Evolutionary conservation across 2,113 vertebrate species (phyloP), one percentile per base, ranked within the genome.

Genomic region (Pithys albifrons): DNA sequence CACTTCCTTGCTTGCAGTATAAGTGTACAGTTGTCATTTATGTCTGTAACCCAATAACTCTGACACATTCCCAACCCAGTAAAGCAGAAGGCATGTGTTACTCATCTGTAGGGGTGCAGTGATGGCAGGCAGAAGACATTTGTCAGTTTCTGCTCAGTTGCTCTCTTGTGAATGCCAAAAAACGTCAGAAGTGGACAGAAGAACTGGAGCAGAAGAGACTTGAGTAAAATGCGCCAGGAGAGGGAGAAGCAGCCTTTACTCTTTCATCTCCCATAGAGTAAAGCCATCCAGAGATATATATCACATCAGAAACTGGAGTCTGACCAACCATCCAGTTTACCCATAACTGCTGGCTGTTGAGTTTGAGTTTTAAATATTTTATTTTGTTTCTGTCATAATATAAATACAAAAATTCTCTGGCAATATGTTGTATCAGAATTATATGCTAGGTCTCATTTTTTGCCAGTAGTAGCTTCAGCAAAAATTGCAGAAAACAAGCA

Each of bases 151-250:
- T 85, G 9, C 29, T 75, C 48, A 64, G 31, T 28, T 46, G 16
- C 28, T 70, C 12, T 66, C 27, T n/a, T 35, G 23, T 58, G 25
- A 81, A 70, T 13, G 7, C 24, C 24, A 84, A 29, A 80, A 81
- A 57, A 48, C 14, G 72, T 14, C 35, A 77, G 46, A 15, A 84
- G 41, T 69, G 2, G 5, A 74, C 39, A 61, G 29, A 48, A 29
- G 7, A 79, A 35, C 14, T 2, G 1, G 3, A 23, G 11, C 24
- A 49, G 29, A 61, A 72, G 4, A 3, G 6, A 4, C 27, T 83
- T 24, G 7, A 14, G 9, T 51, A 24, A 41, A 51, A 39, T 1
- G 1, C 13, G 71, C 0, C 2, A 76, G 14, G 12, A 1, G 12
- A 22, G 1, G 1, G 13, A 33, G 14, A 59, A 62, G 17, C 23